Conservation (phyloP, 35 echinoderm and acorn worm genomes). For the Ophiothrix spiculata region DNA sequence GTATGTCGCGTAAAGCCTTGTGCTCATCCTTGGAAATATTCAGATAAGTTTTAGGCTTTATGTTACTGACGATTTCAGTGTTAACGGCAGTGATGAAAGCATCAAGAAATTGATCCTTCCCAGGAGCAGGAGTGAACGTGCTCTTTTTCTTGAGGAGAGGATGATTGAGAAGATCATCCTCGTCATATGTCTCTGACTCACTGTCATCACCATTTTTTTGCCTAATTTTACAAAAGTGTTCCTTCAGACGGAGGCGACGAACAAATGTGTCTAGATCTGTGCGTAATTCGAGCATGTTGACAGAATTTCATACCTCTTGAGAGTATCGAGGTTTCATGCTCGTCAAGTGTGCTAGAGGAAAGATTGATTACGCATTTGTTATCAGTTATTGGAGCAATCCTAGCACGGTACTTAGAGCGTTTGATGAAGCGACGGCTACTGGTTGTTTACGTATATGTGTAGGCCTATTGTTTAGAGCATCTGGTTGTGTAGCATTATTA, state of each 20-base stretch:
- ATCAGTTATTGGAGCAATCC: not conserved
- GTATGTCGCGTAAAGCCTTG: not conserved
- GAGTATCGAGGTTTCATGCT: not conserved
- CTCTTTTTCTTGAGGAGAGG: constrained; percentile 3
- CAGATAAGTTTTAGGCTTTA: too few relatives aligned
- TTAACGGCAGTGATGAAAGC: not conserved
- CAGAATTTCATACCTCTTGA: not conserved
- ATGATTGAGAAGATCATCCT: not conserved
- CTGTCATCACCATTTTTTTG: not conserved
- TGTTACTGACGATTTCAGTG: too few relatives aligned
- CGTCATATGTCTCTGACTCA: not conserved
- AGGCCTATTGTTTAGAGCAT: not conserved
- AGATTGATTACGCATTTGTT: not conserved
- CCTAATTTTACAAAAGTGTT: not conserved
- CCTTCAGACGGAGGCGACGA: not conserved
- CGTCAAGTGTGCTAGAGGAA: not conserved
- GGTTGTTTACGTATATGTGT: not conserved
- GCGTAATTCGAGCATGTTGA: not conserved
- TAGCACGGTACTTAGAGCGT: not conserved
- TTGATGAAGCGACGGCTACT: not conserved
- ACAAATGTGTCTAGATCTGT: not conserved
- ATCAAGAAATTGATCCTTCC: not conserved
- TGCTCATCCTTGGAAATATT: not conserved
- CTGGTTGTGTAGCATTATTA: too few relatives aligned
- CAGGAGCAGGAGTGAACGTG: not conserved